A percentile compares a stretch with the other conserved stretches of the same genome.
Conservation (phyloP, 2,888 invertebrate species). For the Eristalis pertinax region DNA sequence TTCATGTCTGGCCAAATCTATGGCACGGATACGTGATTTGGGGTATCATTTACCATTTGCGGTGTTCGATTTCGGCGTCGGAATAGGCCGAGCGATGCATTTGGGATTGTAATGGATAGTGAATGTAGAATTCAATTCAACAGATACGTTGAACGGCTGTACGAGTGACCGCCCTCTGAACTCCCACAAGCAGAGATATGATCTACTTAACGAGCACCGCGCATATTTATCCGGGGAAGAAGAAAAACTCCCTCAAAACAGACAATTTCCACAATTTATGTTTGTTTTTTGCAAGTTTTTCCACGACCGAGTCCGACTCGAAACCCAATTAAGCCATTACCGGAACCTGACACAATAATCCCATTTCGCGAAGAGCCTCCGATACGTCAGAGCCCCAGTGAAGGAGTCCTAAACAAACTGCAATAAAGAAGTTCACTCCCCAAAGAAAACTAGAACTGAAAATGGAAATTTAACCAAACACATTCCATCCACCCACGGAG, state of each 20-base stretch:
- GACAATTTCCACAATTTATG: neutral
- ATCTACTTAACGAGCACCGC: neutral
- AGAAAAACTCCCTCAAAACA: neutral
- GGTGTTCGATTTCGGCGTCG: neutral
- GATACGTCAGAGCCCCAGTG: constrained; percentile 35
- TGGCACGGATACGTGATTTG: neutral
- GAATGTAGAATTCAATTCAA: neutral
- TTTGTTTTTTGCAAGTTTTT: neutral
- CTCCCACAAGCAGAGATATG: neutral
- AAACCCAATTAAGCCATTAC: constrained; percentile 49
- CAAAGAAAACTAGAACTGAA: constrained; percentile 46
- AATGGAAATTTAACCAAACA: constrained; percentile 53
- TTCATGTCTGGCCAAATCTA: no score
- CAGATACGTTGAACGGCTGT: neutral
- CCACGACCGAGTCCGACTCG: constrained; percentile 9
- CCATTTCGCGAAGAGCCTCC: constrained; percentile 24
- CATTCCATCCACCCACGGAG: neutral
- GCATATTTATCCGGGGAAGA: neutral
- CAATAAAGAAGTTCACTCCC: constrained; percentile 43
- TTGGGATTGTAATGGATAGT: no score
- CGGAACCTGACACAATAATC: constrained; percentile 50
- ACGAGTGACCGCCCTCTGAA: no score
- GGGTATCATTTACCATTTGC: neutral
- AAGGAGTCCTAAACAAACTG: constrained; percentile 22
- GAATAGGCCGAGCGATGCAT: no score